A percentile compares a stretch with the other conserved stretches of the same genome.
Conservation (phyloP, 2,888 invertebrate species). For the Andrena bucephala region DNA sequence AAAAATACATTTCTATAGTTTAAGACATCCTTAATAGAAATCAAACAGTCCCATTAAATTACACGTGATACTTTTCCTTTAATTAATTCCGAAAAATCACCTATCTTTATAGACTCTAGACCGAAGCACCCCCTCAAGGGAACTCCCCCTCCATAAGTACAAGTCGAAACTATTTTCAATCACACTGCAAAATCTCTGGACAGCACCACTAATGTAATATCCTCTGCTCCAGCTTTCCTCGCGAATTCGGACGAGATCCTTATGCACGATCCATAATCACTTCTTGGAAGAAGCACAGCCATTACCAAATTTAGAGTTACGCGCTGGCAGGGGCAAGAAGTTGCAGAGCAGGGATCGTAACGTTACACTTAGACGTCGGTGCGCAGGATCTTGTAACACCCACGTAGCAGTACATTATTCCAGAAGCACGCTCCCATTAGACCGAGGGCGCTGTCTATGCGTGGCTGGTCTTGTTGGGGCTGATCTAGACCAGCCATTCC, state of each 20-base stretch:
- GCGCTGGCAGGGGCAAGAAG: constrained; percentile 63
- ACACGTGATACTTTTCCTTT: too few species aligned
- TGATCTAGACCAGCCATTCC: constrained; percentile 69
- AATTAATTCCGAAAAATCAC: too few species aligned
- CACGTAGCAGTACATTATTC: constrained; percentile 68
- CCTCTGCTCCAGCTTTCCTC: neutral
- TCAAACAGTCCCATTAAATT: too few species aligned
- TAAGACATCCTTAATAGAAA: too few species aligned
- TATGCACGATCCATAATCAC: constrained; percentile 4
- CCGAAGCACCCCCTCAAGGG: too few species aligned
- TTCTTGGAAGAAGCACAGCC: constrained; percentile 14
- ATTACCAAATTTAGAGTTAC: constrained; percentile 66
- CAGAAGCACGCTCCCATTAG: constrained; percentile 72
- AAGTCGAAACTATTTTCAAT: too few species aligned
- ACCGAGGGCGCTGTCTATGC: constrained; percentile 49
- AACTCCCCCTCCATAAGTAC: too few species aligned
- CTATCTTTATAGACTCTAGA: too few species aligned
- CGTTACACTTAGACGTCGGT: constrained; percentile 49
- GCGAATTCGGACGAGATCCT: neutral
- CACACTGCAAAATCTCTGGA: neutral
- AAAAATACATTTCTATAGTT: too few species aligned
- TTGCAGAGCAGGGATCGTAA: constrained; percentile 34
- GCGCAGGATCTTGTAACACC: constrained; percentile 63
- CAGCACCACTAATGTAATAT: neutral
- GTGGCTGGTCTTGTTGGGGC: constrained; percentile 68